Evolutionary conservation across 2,888 invertebrate species (phyloP), one percentile per base, ranked within the genome.

Genomic region (Dasysyrphus albostriatus): DNA sequence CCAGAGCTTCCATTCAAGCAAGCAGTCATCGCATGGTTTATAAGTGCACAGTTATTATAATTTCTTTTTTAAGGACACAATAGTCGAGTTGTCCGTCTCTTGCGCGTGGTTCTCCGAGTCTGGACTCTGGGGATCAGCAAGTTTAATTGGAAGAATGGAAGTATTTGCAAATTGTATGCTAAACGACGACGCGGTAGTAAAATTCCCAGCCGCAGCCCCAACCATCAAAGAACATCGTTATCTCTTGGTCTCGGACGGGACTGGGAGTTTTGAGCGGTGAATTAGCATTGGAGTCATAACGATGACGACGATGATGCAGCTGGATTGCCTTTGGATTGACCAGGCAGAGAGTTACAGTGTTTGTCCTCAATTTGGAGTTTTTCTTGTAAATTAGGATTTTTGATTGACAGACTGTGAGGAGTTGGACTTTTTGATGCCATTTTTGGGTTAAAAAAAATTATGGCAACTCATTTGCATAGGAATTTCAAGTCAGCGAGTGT

Each of bases 141-240:
- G 72, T 83, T 87, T 87, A 87, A 87, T 87, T 87, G 87, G 87
- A 65, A 79, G 65, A 65, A 65, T 75, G 59, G 56, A 67, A 67
- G 77, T 72, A 67, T 78, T 87, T 87, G 87, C 87, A 83, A 83
- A 87, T 87, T 87, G 87, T 87, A 87, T 87, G 87, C 87, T 87
- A 87, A 87, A 87, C 78, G 87, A 87, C 83, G 78, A 63, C 47
- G 54, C 72, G 70, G 83, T 79, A 87, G 67, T 87, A 87, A 87
- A 87, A 87, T 83, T 87, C 82, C 70, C 85, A 78, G 70, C 58
- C 39, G 59, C 19, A 59, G 7, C 37, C 10, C 0, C 6, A 1
- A 3, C 5, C 14, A 24, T 24, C 24, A 4, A 24, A 24, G 24
- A 63, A 65, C 78, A 54, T 78, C 78, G 78, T 87, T 87, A 83